These are phyloP conservation scores for Passer domesticus DNA, from an alignment of 2,113 vertebrate genomes.

Conservation along the genomic window DNA sequence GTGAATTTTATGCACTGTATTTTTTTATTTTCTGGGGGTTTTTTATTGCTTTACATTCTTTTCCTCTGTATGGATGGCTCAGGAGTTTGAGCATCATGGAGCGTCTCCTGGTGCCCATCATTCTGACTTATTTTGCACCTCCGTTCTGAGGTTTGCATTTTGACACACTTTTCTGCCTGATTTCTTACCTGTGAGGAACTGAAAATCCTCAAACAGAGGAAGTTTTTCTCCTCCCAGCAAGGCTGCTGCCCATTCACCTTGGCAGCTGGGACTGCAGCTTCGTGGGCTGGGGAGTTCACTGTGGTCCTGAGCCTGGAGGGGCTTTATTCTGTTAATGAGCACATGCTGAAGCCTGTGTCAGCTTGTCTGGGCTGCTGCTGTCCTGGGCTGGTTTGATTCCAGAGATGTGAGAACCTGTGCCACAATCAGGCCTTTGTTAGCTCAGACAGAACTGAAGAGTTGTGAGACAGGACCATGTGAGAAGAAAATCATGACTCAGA, in stretches of 20 bases:
- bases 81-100: neutral
- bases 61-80: neutral
- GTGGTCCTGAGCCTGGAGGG: neutral
- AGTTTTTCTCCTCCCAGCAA: neutral
- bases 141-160: neutral
- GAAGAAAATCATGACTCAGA: neutral
- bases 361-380: neutral
- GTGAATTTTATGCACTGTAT: constrained; percentile 22
- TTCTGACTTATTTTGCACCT: neutral
- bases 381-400: neutral
- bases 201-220: neutral
- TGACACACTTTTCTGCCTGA: neutral
- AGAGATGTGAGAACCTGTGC: neutral
- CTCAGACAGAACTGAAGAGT: neutral
- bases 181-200: neutral
- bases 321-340: neutral
- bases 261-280: neutral
- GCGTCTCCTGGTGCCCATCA: neutral
- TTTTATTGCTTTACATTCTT: constrained; percentile 26
- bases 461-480: neutral
- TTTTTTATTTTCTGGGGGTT: neutral
- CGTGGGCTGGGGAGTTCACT: fast-evolving
- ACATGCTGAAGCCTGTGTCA: neutral
- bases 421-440: neutral
- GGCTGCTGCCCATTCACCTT: neutral